These are phyloP conservation scores for Echinops telfairi DNA, from an alignment of 2,113 vertebrate species.

Conservation along the genomic window DNA sequence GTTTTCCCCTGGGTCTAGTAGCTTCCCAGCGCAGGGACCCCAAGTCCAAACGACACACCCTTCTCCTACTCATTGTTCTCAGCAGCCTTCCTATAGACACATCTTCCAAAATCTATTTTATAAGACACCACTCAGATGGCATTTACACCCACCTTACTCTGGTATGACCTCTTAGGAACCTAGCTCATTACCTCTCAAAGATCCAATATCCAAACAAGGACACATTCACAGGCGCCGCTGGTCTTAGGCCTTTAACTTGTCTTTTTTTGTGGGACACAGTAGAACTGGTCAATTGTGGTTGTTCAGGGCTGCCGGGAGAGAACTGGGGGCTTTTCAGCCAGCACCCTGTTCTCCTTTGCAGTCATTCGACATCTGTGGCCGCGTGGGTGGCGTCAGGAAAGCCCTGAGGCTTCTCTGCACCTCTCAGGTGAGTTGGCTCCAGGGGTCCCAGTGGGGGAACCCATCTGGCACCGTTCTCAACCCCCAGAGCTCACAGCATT, in stretches of 20 bases:
- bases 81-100: neutral
- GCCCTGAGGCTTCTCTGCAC: conserved; percentile 93
- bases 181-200: neutral
- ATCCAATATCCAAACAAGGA: neutral
- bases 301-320: neutral
- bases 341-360: conserved; percentile 81
- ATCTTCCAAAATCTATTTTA: neutral
- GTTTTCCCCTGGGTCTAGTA: no score
- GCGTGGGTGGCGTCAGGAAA: conserved; percentile 93
- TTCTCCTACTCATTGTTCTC: no score
- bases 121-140: neutral
- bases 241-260: neutral
- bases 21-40: no score
- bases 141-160: neutral
- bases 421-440: conserved; percentile 90
- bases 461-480: neutral
- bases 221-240: neutral
- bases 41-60: no score
- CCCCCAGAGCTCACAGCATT: neutral
- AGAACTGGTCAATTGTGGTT: neutral
- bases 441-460: neutral
- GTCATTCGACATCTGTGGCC: conserved; percentile 97
- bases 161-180: neutral
- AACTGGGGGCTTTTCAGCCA: neutral
- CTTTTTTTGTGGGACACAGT: neutral